These are phyloP conservation scores for Encarsia formosa DNA, from an alignment of 2,888 invertebrate species.

Conservation along the genomic window DNA sequence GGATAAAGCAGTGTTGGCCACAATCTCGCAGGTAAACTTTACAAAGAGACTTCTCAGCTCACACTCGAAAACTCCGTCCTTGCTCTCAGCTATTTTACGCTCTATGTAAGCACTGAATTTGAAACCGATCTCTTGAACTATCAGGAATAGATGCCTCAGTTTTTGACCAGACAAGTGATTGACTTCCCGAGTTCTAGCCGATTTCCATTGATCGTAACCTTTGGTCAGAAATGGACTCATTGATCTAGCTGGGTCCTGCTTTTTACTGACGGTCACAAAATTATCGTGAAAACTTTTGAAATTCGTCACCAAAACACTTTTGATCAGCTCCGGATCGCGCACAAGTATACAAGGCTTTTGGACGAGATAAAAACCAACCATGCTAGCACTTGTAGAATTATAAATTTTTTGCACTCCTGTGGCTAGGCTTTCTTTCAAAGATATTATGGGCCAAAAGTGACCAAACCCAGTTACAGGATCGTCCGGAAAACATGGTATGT, in stretches of 20 bases:
- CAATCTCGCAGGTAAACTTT: conserved; percentile 36
- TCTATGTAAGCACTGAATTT: conserved; percentile 12
- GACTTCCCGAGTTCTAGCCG: background rate
- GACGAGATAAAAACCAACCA: conserved; percentile 25
- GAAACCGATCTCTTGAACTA: background rate
- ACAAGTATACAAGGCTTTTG: background rate
- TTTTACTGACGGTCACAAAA: background rate
- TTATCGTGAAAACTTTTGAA: conserved; percentile 11
- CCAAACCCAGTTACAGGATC: conserved; percentile 29
- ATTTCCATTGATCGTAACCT: conserved; percentile 7
- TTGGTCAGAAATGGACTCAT: conserved; percentile 15
- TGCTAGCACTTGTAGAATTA: conserved; percentile 19
- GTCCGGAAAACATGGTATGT: conserved; percentile 24
- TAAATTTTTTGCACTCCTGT: conserved; percentile 18
- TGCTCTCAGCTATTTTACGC: conserved; percentile 1
- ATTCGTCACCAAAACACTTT: background rate
- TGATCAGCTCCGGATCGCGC: conserved; percentile 9
- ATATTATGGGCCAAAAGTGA: conserved; percentile 22
- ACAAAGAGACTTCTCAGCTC: conserved; percentile 33
- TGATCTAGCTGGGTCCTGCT: conserved; percentile 2
- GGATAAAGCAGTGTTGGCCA: conserved; percentile 34
- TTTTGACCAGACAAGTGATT: conserved; percentile 14
- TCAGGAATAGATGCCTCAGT: conserved; percentile 1
- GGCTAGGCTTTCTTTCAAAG: background rate
- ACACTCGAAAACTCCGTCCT: conserved; percentile 12